Percentiles rank a stretch among this genome's conserved stretches.
phyloP scores from a whole-genome alignment of 2,888 invertebrate genomes.

The Pharmacophagus antenor region DNA sequence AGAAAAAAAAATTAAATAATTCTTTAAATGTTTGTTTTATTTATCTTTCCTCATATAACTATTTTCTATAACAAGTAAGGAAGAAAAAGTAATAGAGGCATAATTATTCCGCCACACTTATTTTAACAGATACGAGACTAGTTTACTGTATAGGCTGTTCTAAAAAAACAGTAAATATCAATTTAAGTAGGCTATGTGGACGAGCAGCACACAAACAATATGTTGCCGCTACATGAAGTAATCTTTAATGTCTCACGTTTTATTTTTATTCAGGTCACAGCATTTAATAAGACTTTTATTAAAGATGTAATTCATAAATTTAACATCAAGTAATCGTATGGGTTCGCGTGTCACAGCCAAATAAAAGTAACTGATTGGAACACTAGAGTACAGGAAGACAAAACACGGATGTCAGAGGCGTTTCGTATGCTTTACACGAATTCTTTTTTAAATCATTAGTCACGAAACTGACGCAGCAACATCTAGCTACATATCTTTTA shows the following conservation, averaged over 20 bases:
- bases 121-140: not conserved
- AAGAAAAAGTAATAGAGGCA: too few species aligned
- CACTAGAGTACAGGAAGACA: conserved; percentile 15
- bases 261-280: conserved; percentile 12
- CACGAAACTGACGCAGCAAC: conserved; percentile 38
- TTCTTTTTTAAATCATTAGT: conserved; percentile 42
- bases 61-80: too few species aligned
- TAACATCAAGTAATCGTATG: conserved; percentile 4
- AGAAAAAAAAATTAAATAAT: too few species aligned
- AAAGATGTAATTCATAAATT: conserved; percentile 1
- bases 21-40: too few species aligned
- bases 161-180: not conserved
- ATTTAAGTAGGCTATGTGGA: conserved; percentile 17
- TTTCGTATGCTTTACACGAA: conserved; percentile 39
- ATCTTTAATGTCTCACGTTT: conserved; percentile 20
- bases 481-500: not conserved
- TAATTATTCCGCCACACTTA: too few species aligned
- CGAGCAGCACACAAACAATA: conserved; percentile 20
- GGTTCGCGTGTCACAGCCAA: conserved; percentile 8
- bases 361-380: conserved; percentile 16
- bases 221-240: conserved; percentile 8
- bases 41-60: too few species aligned
- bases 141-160: not conserved
- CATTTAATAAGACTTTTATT: not conserved
- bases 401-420: conserved; percentile 37